Percentiles rank a stretch among this genome's conserved stretches.
Conservation (phyloP, 2,113 vertebrate genomes). For the Dasyornis broadbenti region DNA sequence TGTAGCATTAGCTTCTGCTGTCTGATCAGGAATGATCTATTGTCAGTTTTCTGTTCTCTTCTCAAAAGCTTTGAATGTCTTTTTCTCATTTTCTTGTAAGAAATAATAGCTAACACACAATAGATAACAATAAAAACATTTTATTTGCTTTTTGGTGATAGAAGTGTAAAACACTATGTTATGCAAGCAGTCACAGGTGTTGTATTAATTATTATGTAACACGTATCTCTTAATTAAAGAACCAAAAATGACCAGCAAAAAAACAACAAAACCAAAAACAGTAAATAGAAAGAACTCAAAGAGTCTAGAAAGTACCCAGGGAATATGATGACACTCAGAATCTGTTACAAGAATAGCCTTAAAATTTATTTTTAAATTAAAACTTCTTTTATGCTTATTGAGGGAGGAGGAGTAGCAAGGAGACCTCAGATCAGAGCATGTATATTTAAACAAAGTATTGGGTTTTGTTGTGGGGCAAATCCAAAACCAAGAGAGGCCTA, state of each 20-base stretch:
- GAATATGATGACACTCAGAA: neutral
- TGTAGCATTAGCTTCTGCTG: neutral
- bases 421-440: neutral
- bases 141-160: neutral
- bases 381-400: neutral
- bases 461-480: neutral
- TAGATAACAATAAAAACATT: neutral
- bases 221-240: neutral
- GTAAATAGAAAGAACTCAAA: neutral
- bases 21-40: neutral
- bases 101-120: neutral
- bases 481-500: conserved; percentile 3
- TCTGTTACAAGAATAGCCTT: neutral
- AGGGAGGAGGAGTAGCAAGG: neutral
- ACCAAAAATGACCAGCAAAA: neutral
- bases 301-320: neutral
- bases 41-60: neutral
- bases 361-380: neutral
- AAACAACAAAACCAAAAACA: neutral
- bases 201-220: neutral
- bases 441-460: neutral
- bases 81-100: neutral
- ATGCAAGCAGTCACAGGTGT: neutral
- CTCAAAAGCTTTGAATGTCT: neutral
- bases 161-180: neutral